A percentile compares a stretch with the other conserved stretches of the same genome.
These are phyloP conservation scores for Chironomus tepperi DNA, from an alignment of 1,140 invertebrate genomes.

Conservation along the genomic window DNA sequence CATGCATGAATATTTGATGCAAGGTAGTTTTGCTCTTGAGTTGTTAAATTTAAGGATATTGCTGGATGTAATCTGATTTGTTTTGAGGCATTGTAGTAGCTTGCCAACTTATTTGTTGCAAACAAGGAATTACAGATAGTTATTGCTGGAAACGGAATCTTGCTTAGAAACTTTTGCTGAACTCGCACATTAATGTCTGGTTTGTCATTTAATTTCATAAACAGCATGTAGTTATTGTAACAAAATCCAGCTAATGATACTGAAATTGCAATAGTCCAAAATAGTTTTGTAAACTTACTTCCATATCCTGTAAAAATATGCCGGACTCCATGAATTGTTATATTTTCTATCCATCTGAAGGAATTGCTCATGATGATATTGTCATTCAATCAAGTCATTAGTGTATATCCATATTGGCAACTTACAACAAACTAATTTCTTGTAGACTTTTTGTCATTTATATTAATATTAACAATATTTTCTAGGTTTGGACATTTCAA, in stretches of 20 bases:
- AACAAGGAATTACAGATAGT: neutral
- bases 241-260: neutral
- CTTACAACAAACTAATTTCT: no score
- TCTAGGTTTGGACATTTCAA: no score
- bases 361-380: no score
- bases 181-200: neutral
- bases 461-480: no score
- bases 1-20: neutral
- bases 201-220: neutral
- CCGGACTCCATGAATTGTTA: neutral
- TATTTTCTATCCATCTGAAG: neutral
- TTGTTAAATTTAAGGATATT: neutral
- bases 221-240: neutral
- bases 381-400: no score
- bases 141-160: constrained; percentile 41
- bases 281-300: neutral
- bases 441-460: no score
- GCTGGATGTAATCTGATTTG: neutral
- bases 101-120: neutral
- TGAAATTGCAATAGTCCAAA: neutral
- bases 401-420: no score
- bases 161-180: constrained; percentile 25
- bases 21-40: neutral
- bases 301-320: neutral
- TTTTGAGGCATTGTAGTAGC: neutral